Evolutionary conservation across 2,888 invertebrate genomes (phyloP).

Genomic region (Polyploca ridens): DNA sequence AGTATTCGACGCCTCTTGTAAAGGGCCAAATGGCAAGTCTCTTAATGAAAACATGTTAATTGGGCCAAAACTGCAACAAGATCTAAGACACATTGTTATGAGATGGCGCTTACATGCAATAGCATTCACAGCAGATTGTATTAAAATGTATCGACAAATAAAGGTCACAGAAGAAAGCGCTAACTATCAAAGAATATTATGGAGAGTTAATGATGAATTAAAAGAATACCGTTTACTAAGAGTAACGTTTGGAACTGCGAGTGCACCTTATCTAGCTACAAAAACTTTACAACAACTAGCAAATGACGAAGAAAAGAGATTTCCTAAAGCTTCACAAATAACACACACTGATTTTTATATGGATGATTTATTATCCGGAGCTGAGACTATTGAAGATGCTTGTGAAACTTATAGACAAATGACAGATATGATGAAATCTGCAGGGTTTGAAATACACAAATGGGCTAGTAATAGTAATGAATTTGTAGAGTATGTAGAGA

Average conservation of each 20-base stretch:
- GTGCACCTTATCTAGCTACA: too few relatives aligned
- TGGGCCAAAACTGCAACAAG: conserved; percentile 19
- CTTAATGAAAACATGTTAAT: conserved; percentile 19
- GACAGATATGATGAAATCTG: conserved; percentile 15
- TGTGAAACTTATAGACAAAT: conserved; percentile 14
- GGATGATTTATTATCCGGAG: conserved; percentile 28
- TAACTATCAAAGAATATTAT: too few relatives aligned
- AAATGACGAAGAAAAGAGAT: background rate
- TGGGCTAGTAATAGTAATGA: too few relatives aligned
- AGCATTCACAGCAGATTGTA: conserved; percentile 17
- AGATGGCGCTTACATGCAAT: conserved; percentile 20
- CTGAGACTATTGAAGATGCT: conserved; percentile 17
- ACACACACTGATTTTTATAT: conserved; percentile 19
- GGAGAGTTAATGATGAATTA: too few relatives aligned
- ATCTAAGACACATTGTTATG: conserved; percentile 18
- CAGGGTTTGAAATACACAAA: conserved; percentile 17
- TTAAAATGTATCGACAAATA: conserved; percentile 21
- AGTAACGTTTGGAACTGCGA: too few relatives aligned
- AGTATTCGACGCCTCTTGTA: conserved; percentile 23
- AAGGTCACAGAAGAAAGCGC: background rate
- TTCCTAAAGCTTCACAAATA: background rate
- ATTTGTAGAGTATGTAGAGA: too few relatives aligned
- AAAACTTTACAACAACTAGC: too few relatives aligned
- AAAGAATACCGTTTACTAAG: too few relatives aligned
- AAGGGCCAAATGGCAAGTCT: conserved; percentile 12